phyloP scores from a whole-genome alignment of 2,797 vertebrate genomes.

The Pelochelys cantorii region DNA sequence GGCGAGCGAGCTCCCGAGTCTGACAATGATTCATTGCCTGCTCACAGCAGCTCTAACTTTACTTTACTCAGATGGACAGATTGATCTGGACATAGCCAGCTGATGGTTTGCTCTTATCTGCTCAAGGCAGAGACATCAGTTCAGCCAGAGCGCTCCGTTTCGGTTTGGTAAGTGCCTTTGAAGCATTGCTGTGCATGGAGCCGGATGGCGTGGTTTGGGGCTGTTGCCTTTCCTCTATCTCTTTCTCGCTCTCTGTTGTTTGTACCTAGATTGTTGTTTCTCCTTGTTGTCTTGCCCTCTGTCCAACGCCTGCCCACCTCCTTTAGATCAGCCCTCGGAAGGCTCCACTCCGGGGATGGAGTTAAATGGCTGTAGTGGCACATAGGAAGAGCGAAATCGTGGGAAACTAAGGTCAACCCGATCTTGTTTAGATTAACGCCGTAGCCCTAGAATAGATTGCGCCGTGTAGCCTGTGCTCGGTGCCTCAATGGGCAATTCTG shows the following conservation, averaged over 20 bases:
- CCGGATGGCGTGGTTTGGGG: neutral
- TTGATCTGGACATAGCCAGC: neutral
- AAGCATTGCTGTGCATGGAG: neutral
- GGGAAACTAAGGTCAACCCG: fast-evolving
- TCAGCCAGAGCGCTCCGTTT: constrained; percentile 25
- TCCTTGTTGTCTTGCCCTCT: neutral
- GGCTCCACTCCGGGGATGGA: neutral
- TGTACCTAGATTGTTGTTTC: neutral
- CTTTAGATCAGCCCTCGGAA: fast-evolving
- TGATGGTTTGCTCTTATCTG: neutral
- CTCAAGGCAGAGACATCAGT: neutral
- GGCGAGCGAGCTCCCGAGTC: neutral
- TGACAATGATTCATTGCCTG: neutral
- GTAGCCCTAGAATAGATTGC: neutral
- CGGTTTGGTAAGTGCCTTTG: neutral
- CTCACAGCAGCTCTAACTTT: neutral
- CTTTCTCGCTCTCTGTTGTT: neutral
- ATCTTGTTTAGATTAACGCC: neutral
- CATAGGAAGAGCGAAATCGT: neutral
- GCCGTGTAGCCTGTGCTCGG: neutral
- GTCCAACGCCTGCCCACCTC: fast-evolving
- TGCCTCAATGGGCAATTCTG: neutral
- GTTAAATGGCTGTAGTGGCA: neutral
- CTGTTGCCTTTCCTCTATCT: neutral
- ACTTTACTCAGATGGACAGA: neutral